Base-by-base conservation (phyloP, 2,113 vertebrate species). In the Tyto alba region DNA sequence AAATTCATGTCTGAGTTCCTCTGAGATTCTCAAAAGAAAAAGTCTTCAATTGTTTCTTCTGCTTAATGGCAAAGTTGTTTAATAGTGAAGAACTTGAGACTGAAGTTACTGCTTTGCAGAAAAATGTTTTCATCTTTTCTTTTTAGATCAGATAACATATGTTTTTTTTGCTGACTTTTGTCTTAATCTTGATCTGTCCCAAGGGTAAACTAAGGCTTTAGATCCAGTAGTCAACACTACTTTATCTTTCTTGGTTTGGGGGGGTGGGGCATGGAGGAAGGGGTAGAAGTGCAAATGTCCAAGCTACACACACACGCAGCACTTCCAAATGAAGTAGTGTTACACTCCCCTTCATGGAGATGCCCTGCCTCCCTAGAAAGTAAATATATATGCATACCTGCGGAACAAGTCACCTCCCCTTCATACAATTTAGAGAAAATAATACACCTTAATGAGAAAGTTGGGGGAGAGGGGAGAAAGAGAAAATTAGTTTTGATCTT, bases 391-490 rank as follows among this genome's bases (percentile, higher is more conserved):
- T 63, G 16, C 23, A 38, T 53, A 38, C 19, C 26, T 77, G 16
- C 7, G 2, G 32, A 36, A 64, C 27, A 74, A 50, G n/a, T 85
- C 25, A 27, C 40, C 26, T 72, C 16, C 23, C 26, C 16, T 84
- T 67, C 9, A 12, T 50, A 30, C 7, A 21, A 26, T 26, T 81
- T 50, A 34, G 59, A 88, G 59, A 41, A 13, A 43, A 45, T 68
- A 59, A 7, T n/a, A 62, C 6, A 40, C 8, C 29, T 68, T 53
- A 72, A 67, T 77, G 43, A 48, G 32, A 80, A 72, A 63, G 50
- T 17, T 11, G 9, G 5, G 1, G 9, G 25, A 11, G 11, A 6
- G 8, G 9, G 2, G 0, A 0, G 40, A 27, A 7, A 16, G 6
- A 67, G 2, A 21, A 85, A 81, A 26, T 81, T 48, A 32, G 6